phyloP scores from a whole-genome alignment of 2,113 vertebrate genomes.

The Neogobius melanostomus region DNA sequence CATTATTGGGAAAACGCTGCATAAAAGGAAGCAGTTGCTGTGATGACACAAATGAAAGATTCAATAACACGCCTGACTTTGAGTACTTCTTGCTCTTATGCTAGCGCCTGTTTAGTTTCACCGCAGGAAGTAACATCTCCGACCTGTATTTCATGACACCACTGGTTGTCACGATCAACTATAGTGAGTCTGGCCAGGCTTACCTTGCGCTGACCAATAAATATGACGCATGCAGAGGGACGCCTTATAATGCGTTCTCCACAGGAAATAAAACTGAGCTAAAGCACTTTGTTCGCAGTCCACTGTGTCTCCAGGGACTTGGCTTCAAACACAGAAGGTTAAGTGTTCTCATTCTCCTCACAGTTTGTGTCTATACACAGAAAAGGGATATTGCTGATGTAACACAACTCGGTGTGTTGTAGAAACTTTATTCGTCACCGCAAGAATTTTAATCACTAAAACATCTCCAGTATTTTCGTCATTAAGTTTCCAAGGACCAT shows the following conservation, averaged over 20 bases:
- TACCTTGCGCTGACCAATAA: constrained; percentile 25
- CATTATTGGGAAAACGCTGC: too few species aligned
- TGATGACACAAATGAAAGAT: too few species aligned
- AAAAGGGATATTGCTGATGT: constrained; percentile 31
- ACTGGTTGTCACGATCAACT: constrained; percentile 18
- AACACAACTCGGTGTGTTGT: constrained; percentile 31
- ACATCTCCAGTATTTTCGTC: constrained; percentile 20
- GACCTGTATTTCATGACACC: constrained; percentile 6
- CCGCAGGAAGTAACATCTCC: constrained; percentile 22
- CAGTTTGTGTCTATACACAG: constrained; percentile 18
- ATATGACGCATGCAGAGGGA: constrained; percentile 24
- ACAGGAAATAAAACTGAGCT: constrained; percentile 1
- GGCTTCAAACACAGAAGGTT: constrained; percentile 16
- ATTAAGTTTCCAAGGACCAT: constrained; percentile 41
- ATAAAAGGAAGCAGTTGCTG: too few species aligned
- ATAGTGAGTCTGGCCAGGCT: constrained; percentile 1
- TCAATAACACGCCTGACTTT: background rate
- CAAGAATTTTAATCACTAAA: constrained; percentile 10
- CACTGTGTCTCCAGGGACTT: constrained; percentile 6
- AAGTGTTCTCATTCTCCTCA: constrained; percentile 30
- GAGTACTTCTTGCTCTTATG: background rate
- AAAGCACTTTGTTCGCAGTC: constrained; percentile 17
- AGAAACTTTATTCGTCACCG: constrained; percentile 29
- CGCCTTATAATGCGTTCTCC: constrained; percentile 2
- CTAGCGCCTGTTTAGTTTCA: background rate